phyloP scores from a whole-genome alignment of 2,113 vertebrate genomes.

The Thalassoma bifasciatum region DNA sequence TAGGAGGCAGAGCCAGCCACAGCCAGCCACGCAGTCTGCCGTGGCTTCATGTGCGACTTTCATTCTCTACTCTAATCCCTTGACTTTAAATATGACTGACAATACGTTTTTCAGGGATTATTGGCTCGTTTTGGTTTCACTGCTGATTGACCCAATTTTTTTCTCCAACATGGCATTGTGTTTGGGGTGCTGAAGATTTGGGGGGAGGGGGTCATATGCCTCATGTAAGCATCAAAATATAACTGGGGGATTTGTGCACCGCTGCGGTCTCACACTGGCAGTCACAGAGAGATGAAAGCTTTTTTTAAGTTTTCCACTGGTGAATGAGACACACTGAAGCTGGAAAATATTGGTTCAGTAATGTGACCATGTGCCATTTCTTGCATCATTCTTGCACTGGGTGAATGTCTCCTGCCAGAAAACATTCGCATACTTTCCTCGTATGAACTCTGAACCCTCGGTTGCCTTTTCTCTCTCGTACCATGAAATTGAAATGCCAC shows the following conservation, averaged over 20 bases:
- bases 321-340: constrained; percentile 17
- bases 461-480: constrained; percentile 57
- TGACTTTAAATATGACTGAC: constrained; percentile 44
- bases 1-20: constrained; percentile 22
- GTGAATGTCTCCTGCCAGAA: constrained; percentile 13
- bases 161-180: constrained; percentile 53
- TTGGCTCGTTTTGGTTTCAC: constrained; percentile 49
- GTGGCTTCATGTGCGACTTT: not conserved
- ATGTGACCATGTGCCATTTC: constrained; percentile 4
- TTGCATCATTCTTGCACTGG: constrained; percentile 35
- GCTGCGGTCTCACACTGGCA: constrained; percentile 9
- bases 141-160: constrained; percentile 71
- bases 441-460: constrained; percentile 67
- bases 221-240: constrained; percentile 38
- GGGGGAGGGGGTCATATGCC: constrained; percentile 15
- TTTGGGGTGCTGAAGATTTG: constrained; percentile 32
- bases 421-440: constrained; percentile 45
- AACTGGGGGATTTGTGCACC: constrained; percentile 26
- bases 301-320: constrained; percentile 7
- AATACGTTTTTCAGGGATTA: constrained; percentile 36
- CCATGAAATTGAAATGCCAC: constrained; percentile 68
- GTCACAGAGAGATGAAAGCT: constrained; percentile 14
- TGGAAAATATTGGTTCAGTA: constrained; percentile 4
- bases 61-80: constrained; percentile 33
- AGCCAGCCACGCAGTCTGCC: constrained; percentile 2